Base-by-base conservation (phyloP, 2,113 vertebrate species). In the Amphilophus citrinellus region DNA sequence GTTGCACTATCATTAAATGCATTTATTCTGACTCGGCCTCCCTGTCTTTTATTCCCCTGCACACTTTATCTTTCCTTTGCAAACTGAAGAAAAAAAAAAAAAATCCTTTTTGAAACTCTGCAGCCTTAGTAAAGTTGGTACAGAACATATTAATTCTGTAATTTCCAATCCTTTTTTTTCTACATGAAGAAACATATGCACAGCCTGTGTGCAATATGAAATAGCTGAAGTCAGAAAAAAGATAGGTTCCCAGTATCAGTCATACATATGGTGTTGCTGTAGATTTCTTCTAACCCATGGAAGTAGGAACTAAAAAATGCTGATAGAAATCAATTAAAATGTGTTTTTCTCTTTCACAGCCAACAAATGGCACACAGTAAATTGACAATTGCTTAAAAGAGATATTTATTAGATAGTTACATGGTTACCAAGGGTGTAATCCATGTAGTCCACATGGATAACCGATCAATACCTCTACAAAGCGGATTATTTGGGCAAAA, bases 391-490 rank as follows among this genome's bases (percentile, higher is more conserved):
- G 10, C 66, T 56, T 47, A 75, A 27, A n/a, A 37, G 9, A 35
- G n/a, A 61, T 24, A 76, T 62, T 80, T 71, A 78, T n/a, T 76
- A 9, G 35, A 77, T 56, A 53, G 50, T 53, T 73, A 73, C 11
- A 3, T 56, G 47, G 42, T 65, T 14, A 2, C 44, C 44, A 82
- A 79, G 66, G 42, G 30, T n/a, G 81, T 87, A 79, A 87, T 90
- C 39, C 68, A 79, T 24, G 42, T 4, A 50, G 79, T 30, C 61
- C 76, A 79, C 56, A 47, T 47, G 37, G 61, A 82, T 76, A 63
- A 73, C 76, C 73, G n/a, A 83, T 80, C 76, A 77, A 30, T 10
- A 11, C 58, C 68, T 24, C 50, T 84, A 53, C 86, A 77, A 62
- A 35, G 53, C 1, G 2, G 44, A 73, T 87, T 80, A 63, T 76